Conservation (phyloP, 2,797 vertebrate genomes). For the Pachyuromys duprasi region DNA sequence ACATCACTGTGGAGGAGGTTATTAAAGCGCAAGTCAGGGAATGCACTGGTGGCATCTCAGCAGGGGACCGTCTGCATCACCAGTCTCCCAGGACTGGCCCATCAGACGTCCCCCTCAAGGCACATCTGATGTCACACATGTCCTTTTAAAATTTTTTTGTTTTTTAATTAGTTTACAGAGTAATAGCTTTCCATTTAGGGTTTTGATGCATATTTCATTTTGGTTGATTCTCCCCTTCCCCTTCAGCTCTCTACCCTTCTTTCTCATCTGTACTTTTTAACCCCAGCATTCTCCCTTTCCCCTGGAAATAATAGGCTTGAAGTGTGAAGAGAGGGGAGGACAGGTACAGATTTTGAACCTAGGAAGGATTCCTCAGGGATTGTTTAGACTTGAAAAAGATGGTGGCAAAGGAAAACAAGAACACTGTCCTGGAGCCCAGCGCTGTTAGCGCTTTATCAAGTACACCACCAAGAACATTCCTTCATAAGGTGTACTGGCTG, state of each 20-base stretch:
- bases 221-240: background rate
- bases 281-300: background rate
- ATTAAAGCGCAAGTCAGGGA: background rate
- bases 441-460: background rate
- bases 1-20: background rate
- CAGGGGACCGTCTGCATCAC: background rate
- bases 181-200: background rate
- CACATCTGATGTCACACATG: background rate
- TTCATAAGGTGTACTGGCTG: background rate
- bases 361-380: background rate
- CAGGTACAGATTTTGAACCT: background rate
- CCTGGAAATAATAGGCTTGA: background rate
- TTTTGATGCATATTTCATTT: background rate
- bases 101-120: background rate
- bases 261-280: background rate
- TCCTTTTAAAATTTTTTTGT: background rate
- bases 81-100: background rate
- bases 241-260: background rate
- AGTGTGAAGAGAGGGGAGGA: too few species aligned
- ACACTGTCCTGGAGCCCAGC: accelerated
- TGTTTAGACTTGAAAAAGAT: background rate
- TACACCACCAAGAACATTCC: background rate
- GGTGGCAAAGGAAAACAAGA: background rate
- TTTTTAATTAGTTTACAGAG: background rate
- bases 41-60: background rate